A percentile compares a stretch with the other conserved stretches of the same genome.
Evolutionary conservation across 1,140 invertebrate genomes (phyloP).

Genomic region (Aphelenchoides fujianensis): DNA sequence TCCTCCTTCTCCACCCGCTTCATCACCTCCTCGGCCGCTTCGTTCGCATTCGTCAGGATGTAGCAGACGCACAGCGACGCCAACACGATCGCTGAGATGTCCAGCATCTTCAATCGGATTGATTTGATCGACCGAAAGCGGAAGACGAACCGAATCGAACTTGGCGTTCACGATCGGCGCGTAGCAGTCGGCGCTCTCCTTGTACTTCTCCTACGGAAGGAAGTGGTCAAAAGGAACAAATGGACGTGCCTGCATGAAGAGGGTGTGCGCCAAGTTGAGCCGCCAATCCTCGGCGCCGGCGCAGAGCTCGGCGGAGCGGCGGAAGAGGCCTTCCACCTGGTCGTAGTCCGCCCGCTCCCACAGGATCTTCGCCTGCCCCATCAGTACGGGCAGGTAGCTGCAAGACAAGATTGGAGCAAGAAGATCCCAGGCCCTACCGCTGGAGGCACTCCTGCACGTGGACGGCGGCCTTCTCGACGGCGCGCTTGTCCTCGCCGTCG

Average conservation of each 20-base stretch:
- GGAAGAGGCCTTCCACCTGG: constrained; percentile 73
- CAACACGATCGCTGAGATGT: constrained; percentile 89
- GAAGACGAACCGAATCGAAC: constrained; percentile 78
- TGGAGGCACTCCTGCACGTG: constrained; percentile 39
- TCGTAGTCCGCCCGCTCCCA: constrained; percentile 95
- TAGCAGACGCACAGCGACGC: constrained; percentile 98
- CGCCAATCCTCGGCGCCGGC: constrained; percentile 95
- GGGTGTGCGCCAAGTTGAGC: constrained; percentile 92
- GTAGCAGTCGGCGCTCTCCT: constrained; percentile 95
- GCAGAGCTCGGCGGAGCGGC: constrained; percentile 95
- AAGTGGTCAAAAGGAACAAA: too few relatives aligned
- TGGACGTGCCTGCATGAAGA: constrained; percentile 99
- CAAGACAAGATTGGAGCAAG: too few relatives aligned
- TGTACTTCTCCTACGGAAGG: constrained; percentile 85
- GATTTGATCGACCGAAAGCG: constrained; percentile 60
- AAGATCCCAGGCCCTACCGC: constrained; percentile 15
- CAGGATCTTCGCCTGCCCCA: constrained; percentile 98
- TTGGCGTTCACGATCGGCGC: constrained; percentile 95
- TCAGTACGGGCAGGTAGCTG: constrained; percentile 83
- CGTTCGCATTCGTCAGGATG: constrained; percentile 97
- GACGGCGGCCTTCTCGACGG: constrained; percentile 43
- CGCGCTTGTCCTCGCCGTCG: constrained; percentile 28
- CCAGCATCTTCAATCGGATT: constrained; percentile 71
- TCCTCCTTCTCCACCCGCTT: constrained; percentile 97
- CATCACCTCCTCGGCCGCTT: constrained; percentile 98